Conservation (phyloP, 2,113 vertebrate species). For the Ancistrus triradiatus region DNA sequence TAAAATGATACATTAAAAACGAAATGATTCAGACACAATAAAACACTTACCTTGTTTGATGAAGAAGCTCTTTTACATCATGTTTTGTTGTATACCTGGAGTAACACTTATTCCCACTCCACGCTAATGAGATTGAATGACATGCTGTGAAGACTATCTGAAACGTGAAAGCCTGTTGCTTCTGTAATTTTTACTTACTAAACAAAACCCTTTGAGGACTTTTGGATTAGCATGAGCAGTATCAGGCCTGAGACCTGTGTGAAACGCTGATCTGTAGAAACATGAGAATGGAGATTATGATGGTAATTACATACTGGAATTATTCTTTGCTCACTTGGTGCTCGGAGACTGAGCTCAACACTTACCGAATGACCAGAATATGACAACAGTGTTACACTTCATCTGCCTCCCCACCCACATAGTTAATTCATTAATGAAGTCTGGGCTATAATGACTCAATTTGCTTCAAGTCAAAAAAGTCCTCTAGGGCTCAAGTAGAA, state of each 20-base stretch:
- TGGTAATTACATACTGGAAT: conserved; percentile 42
- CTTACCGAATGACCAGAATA: conserved; percentile 65
- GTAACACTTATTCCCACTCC: conserved; percentile 24
- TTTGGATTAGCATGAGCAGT: conserved; percentile 14
- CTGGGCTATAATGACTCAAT: neutral
- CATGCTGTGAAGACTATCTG: neutral
- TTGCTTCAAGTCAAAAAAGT: neutral
- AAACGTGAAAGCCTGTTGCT: conserved; percentile 4
- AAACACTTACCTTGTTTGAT: conserved; percentile 41
- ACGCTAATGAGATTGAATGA: conserved; percentile 18
- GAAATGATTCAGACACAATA: conserved; percentile 5
- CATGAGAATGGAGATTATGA: conserved; percentile 21
- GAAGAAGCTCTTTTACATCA: conserved; percentile 20
- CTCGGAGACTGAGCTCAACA: conserved; percentile 41
- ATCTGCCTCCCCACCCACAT: conserved; percentile 29
- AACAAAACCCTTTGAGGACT: conserved; percentile 14
- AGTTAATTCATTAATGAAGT: conserved; percentile 1
- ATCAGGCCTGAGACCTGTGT: conserved; percentile 18
- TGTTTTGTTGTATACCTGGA: conserved; percentile 15
- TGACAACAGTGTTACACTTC: conserved; percentile 51
- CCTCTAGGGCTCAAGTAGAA: neutral
- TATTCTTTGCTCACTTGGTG: conserved; percentile 34
- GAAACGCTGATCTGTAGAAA: conserved; percentile 16
- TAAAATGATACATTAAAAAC: too few species aligned
- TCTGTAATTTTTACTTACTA: conserved; percentile 4